A percentile compares a stretch with the other conserved stretches of the same genome.
phyloP scores from a whole-genome alignment of 1,140 invertebrate genomes.

The Spodoptera litura region DNA sequence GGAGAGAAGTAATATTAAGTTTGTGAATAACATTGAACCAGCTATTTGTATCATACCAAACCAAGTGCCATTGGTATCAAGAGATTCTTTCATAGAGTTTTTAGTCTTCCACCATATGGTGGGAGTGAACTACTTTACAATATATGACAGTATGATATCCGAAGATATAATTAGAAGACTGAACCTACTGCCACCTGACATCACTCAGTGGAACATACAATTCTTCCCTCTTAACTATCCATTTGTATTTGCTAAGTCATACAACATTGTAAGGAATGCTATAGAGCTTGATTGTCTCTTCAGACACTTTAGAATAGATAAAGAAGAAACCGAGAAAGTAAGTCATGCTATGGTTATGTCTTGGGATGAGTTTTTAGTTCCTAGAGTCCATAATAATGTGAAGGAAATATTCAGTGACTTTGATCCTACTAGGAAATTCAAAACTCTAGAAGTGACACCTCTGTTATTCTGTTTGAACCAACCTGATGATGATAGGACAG shows the following conservation, averaged over 20 bases:
- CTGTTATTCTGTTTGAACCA: constrained; percentile 83
- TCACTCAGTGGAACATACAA: constrained; percentile 85
- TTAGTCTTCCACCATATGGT: constrained; percentile 87
- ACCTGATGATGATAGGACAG: constrained; percentile 80
- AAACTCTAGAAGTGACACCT: constrained; percentile 69
- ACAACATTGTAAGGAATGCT: constrained; percentile 81
- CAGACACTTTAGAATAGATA: constrained; percentile 81
- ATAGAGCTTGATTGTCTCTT: constrained; percentile 89
- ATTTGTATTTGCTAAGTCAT: constrained; percentile 81
- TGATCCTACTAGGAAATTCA: constrained; percentile 75
- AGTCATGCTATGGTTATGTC: constrained; percentile 86
- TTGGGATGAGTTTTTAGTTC: constrained; percentile 89
- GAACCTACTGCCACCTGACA: constrained; percentile 83
- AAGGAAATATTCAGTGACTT: constrained; percentile 78
- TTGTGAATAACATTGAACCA: constrained; percentile 83
- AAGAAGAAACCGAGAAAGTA: constrained; percentile 79
- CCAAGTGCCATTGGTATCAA: constrained; percentile 80
- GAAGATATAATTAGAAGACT: constrained; percentile 85
- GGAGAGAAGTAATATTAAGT: constrained; percentile 73
- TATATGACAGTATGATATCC: constrained; percentile 87
- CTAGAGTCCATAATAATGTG: constrained; percentile 85
- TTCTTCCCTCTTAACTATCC: constrained; percentile 86
- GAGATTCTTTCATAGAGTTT: constrained; percentile 86
- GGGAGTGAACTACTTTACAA: constrained; percentile 86
- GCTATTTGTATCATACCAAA: constrained; percentile 86